Conservation (phyloP, 1,140 invertebrate species). For the Acromyrmex heyeri region DNA sequence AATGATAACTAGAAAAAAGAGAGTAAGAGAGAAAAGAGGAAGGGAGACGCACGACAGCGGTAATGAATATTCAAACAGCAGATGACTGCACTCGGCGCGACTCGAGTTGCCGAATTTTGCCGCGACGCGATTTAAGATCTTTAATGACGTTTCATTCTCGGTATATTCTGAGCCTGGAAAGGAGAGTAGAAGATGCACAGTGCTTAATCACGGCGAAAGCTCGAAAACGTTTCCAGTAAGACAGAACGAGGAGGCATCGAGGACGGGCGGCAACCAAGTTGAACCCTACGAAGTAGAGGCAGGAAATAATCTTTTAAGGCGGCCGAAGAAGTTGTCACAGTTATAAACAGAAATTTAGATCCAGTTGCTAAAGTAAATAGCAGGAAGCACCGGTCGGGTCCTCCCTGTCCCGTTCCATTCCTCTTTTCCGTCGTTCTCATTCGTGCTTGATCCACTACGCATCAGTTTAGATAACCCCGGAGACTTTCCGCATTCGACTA, state of each 20-base stretch:
- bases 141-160: constrained; percentile 50
- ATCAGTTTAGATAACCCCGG: constrained; percentile 15
- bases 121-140: constrained; percentile 57
- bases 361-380: constrained; percentile 83
- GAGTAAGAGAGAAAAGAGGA: not conserved
- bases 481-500: not conserved
- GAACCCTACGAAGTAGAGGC: constrained; percentile 34
- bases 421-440: not conserved
- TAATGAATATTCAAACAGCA: constrained; percentile 55
- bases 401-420: constrained; percentile 40
- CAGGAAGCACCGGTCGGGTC: constrained; percentile 56
- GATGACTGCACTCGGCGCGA: constrained; percentile 35
- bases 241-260: constrained; percentile 23
- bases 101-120: constrained; percentile 48
- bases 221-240: constrained; percentile 14
- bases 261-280: not conserved
- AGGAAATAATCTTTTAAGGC: constrained; percentile 82
- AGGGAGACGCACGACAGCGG: not conserved
- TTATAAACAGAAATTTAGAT: constrained; percentile 85
- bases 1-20: not conserved
- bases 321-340: constrained; percentile 79
- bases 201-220: constrained; percentile 54
- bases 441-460: constrained; percentile 54
- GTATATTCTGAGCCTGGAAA: constrained; percentile 5
- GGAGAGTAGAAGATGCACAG: not conserved